Percentiles rank a stretch among this genome's conserved stretches.
Evolutionary conservation across 1,140 invertebrate genomes (phyloP).

Genomic region (Luehdorfia chinensis): DNA sequence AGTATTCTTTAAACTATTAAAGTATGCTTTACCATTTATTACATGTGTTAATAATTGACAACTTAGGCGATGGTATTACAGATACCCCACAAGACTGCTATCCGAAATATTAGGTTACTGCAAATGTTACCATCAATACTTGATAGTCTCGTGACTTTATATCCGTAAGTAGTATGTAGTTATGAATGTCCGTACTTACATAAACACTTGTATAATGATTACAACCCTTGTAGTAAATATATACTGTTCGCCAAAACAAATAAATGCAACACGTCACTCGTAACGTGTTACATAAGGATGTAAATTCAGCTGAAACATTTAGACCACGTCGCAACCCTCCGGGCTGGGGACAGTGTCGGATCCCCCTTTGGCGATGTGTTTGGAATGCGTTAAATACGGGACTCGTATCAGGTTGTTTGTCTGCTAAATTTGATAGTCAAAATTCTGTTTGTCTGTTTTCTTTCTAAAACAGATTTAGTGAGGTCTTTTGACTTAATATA

Average conservation of each 20-base stretch:
- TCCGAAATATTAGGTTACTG: too few species aligned
- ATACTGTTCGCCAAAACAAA: constrained; percentile 6
- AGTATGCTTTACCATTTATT: too few species aligned
- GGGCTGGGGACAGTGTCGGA: constrained; percentile 29
- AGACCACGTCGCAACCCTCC: constrained; percentile 46
- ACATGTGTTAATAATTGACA: too few species aligned
- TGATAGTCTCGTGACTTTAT: too few species aligned
- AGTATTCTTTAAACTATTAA: too few species aligned
- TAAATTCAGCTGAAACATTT: constrained; percentile 61
- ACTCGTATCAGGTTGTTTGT: constrained; percentile 25
- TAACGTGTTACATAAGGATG: constrained; percentile 33
- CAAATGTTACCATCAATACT: too few species aligned
- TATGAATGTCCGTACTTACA: too few species aligned
- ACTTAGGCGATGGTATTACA: too few species aligned
- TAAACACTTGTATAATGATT: constrained; percentile 3
- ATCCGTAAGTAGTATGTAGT: too few species aligned
- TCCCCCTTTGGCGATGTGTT: constrained; percentile 39
- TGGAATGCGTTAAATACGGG: constrained; percentile 58
- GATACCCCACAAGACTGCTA: too few species aligned
- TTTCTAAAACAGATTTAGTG: too few species aligned
- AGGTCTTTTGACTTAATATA: neutral
- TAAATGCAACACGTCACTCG: constrained; percentile 17
- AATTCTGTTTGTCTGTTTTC: constrained; percentile 11
- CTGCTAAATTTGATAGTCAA: constrained; percentile 12
- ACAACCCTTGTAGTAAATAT: constrained; percentile 4